Percentiles rank a stretch among this genome's conserved stretches.
Evolutionary conservation across 37 sponge, comb jelly and placozoan species (phyloP).

Genomic region (Halisarca cf. caerulea): DNA sequence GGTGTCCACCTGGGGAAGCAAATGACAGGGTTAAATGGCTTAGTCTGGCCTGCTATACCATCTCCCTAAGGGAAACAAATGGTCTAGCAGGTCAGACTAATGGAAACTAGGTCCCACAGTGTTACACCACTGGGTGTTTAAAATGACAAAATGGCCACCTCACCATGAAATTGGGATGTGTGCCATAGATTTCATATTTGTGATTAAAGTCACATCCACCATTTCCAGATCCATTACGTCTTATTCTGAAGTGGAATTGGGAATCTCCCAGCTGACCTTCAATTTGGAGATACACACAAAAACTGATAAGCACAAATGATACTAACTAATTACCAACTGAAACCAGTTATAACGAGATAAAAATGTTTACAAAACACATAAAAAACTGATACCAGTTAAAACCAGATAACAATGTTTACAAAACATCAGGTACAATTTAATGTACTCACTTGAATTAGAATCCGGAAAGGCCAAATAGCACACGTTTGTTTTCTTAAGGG

Average conservation of each 20-base stretch:
- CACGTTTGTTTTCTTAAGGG: conserved; percentile 75
- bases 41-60: too few species aligned
- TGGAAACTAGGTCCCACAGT: too few species aligned
- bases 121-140: neutral
- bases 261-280: conserved; percentile 95
- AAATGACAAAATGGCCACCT: neutral
- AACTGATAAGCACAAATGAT: neutral
- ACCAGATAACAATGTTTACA: too few species aligned
- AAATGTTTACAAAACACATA: neutral
- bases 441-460: conserved; percentile 90
- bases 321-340: too few species aligned
- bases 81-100: too few species aligned
- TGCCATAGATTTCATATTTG: neutral
- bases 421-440: neutral
- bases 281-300: neutral
- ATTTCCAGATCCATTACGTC: conserved; percentile 73
- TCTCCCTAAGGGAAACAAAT: too few species aligned
- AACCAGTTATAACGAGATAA: too few species aligned
- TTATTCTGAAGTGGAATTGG: conserved; percentile 89
- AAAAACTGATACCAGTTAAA: neutral
- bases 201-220: conserved; percentile 60
- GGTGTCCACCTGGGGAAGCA: conserved; percentile 73
- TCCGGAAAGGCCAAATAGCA: conserved; percentile 99
- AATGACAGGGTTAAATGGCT: too few species aligned
- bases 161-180: conserved; percentile 5